phyloP scores from a whole-genome alignment of 2,888 invertebrate genomes.

The Plemyria rubiginata region DNA sequence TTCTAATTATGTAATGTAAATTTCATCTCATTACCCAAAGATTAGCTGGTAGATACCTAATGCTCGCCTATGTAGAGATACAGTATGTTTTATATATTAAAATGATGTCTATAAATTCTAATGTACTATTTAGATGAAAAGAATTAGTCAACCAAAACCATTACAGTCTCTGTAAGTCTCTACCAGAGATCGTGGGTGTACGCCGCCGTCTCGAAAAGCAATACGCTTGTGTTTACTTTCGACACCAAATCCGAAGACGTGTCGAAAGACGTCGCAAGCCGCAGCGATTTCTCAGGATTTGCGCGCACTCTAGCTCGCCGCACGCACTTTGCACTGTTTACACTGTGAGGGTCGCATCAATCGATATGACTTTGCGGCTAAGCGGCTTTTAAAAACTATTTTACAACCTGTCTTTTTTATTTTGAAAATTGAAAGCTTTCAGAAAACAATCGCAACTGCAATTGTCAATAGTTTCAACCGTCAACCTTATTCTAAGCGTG shows the following conservation, averaged over 20 bases:
- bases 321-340: slow-evolving; percentile 67
- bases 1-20: too few relatives aligned
- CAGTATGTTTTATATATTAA: too few relatives aligned
- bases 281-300: slow-evolving; percentile 78
- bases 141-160: background rate
- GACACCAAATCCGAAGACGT: slow-evolving; percentile 54
- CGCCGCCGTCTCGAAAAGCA: too few relatives aligned
- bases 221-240: slow-evolving; percentile 19
- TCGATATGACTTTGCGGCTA: slow-evolving; percentile 25
- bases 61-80: too few relatives aligned
- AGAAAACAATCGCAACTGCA: background rate
- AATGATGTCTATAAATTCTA: too few relatives aligned
- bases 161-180: background rate
- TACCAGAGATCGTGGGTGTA: background rate
- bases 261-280: slow-evolving; percentile 71
- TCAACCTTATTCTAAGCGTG: background rate
- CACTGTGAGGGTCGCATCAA: slow-evolving; percentile 29
- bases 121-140: too few relatives aligned
- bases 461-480: background rate
- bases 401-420: background rate
- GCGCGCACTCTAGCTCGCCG: slow-evolving; percentile 62
- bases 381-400: slow-evolving; percentile 20
- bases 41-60: too few relatives aligned
- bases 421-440: background rate
- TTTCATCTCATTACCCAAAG: too few relatives aligned